These are phyloP conservation scores for Saturnia pavonia DNA, from an alignment of 2,888 invertebrate genomes.

Conservation along the genomic window DNA sequence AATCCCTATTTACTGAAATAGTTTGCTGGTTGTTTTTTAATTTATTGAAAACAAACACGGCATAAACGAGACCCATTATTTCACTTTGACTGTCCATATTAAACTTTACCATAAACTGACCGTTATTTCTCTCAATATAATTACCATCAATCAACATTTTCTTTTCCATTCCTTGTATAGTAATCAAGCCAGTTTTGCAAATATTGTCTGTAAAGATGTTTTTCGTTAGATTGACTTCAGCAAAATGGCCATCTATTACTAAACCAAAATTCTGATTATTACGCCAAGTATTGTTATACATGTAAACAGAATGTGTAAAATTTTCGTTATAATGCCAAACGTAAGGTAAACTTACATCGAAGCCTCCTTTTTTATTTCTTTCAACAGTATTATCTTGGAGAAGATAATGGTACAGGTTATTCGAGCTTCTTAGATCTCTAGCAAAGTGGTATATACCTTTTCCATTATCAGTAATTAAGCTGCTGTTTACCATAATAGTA, in stretches of 20 bases:
- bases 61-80: slow-evolving; percentile 92
- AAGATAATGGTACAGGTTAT: slow-evolving; percentile 98
- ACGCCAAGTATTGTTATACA: slow-evolving; percentile 93
- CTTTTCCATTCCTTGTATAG: slow-evolving; percentile 97
- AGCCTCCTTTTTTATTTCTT: slow-evolving; percentile 92
- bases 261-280: slow-evolving; percentile 93
- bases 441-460: slow-evolving; percentile 94
- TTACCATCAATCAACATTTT: slow-evolving; percentile 92
- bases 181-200: slow-evolving; percentile 90
- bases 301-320: slow-evolving; percentile 93
- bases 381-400: slow-evolving; percentile 93
- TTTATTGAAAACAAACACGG: slow-evolving; percentile 89
- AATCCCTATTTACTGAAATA: slow-evolving; percentile 55
- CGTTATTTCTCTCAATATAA: slow-evolving; percentile 89
- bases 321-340: slow-evolving; percentile 98
- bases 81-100: slow-evolving; percentile 96
- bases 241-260: slow-evolving; percentile 95
- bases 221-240: slow-evolving; percentile 92
- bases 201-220: slow-evolving; percentile 92
- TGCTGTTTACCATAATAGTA: slow-evolving; percentile 92
- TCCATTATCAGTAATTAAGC: slow-evolving; percentile 92
- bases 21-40: slow-evolving; percentile 86
- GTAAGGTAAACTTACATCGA: slow-evolving; percentile 94
- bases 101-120: slow-evolving; percentile 92
- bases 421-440: slow-evolving; percentile 96